A percentile compares a stretch with the other conserved stretches of the same genome.
Evolutionary conservation across 2,797 vertebrate species (phyloP).

Genomic region (Rhincodon typus): DNA sequence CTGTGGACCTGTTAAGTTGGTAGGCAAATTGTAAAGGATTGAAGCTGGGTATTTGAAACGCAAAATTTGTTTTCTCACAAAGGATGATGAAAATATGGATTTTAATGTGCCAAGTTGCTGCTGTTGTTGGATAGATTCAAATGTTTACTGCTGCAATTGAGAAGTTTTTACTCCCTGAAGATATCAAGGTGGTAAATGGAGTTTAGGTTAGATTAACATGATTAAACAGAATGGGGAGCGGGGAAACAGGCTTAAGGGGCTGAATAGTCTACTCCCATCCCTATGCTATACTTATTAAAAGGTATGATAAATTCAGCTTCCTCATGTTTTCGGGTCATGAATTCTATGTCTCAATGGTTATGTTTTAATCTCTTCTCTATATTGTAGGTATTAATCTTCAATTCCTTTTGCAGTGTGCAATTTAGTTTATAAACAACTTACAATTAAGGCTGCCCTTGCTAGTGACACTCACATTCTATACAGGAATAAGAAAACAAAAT

Average conservation of each 20-base stretch:
- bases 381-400: background rate
- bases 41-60: background rate
- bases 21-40: too few relatives aligned
- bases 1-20: too few relatives aligned
- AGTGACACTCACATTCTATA: too few relatives aligned
- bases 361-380: background rate
- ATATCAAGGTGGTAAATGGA: background rate
- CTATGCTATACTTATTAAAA: background rate
- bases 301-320: background rate
- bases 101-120: background rate
- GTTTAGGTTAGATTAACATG: too few relatives aligned
- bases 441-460: background rate
- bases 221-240: background rate
- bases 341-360: background rate
- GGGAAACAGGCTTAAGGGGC: background rate
- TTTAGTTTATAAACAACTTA: background rate
- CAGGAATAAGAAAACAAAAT: background rate
- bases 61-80: background rate
- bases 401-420: background rate
- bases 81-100: background rate
- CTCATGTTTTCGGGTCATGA: background rate
- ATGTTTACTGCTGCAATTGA: background rate
- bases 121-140: background rate
- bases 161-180: background rate
- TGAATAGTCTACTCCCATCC: background rate